Conservation (phyloP, 2,888 invertebrate species). For the Synergus umbraculus region DNA sequence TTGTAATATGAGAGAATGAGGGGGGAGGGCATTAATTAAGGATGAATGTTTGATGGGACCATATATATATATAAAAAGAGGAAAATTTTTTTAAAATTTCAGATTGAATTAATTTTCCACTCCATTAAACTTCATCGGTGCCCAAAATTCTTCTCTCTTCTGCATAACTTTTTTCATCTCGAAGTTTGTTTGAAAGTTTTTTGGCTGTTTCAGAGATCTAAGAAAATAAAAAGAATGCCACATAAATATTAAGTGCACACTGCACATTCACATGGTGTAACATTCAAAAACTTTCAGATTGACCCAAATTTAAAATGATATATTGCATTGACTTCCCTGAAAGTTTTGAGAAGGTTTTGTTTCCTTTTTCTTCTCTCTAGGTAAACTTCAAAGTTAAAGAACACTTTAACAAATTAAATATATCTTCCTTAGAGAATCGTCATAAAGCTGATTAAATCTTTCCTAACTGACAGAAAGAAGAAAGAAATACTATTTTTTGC, state of each 20-base stretch:
- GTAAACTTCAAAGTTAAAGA: not conserved
- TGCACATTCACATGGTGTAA: not conserved
- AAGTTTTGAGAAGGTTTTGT: not conserved
- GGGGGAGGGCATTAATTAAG: too few relatives aligned
- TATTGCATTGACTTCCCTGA: not conserved
- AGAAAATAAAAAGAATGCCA: not conserved
- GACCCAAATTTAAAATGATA: not conserved
- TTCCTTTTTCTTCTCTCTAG: not conserved
- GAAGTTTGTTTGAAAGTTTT: conserved; percentile 41
- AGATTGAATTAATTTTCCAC: not conserved
- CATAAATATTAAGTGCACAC: not conserved
- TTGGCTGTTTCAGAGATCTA: conserved; percentile 51
- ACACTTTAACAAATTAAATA: not conserved
- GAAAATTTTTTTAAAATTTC: not conserved
- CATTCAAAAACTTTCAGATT: not conserved
- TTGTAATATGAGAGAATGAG: too few relatives aligned
- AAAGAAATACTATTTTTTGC: not conserved
- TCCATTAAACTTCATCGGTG: conserved; percentile 40
- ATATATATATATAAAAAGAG: too few relatives aligned
- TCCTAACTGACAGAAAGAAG: not conserved
- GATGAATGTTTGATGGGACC: too few relatives aligned
- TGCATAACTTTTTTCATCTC: conserved; percentile 32
- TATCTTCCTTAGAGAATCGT: not conserved
- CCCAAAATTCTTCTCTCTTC: conserved; percentile 30
- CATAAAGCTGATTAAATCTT: not conserved